Conservation (phyloP, 2,888 invertebrate genomes). For the Glaucopsyche alexis region DNA sequence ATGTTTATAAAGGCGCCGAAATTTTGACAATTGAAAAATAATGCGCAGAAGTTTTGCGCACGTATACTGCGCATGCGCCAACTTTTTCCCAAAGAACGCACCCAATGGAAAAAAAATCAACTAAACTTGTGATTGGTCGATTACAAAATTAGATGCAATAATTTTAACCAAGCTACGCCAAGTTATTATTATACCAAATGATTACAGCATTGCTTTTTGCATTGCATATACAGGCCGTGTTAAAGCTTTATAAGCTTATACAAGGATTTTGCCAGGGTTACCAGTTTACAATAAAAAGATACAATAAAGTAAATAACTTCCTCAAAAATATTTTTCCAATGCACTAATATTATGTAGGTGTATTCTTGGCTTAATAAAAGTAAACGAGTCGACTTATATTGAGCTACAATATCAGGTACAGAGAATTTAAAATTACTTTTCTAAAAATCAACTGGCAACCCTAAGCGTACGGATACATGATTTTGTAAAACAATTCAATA, state of each 20-base stretch:
- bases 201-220: conserved; percentile 4
- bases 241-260: conserved; percentile 1
- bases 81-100: too few relatives aligned
- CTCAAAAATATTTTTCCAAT: background rate
- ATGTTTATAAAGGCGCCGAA: too few relatives aligned
- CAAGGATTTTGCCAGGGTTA: background rate
- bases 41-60: too few relatives aligned
- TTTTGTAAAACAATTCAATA: conserved; percentile 23
- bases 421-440: background rate
- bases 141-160: too few relatives aligned
- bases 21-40: too few relatives aligned
- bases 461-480: conserved; percentile 5
- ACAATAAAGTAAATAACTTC: background rate
- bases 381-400: background rate
- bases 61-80: too few relatives aligned
- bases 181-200: background rate
- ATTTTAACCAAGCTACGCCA: background rate
- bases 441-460: conserved; percentile 6
- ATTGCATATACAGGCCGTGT: conserved; percentile 2
- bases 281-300: background rate
- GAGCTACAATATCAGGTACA: background rate
- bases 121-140: too few relatives aligned
- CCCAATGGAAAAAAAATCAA: too few relatives aligned
- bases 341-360: background rate
- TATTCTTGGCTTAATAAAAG: too few relatives aligned